Evolutionary conservation across 2,797 vertebrate species (phyloP).

Genomic region (Diglossa cyanea): DNA sequence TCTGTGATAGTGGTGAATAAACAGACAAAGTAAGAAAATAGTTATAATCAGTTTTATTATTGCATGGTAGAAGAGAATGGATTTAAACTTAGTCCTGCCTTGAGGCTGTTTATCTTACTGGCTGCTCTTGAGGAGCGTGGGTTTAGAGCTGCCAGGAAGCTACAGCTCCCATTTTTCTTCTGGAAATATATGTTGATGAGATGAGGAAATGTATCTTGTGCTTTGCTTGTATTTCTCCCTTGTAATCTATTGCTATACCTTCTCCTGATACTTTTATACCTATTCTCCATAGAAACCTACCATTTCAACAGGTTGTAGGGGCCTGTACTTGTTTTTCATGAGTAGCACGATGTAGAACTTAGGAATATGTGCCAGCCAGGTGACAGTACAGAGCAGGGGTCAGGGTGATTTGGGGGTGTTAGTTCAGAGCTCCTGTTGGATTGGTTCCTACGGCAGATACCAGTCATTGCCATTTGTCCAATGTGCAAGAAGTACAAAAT

Average conservation of each 20-base stretch:
- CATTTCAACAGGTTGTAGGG: background rate
- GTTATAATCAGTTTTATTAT: background rate
- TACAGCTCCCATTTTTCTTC: background rate
- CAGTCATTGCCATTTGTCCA: background rate
- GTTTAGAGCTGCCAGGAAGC: background rate
- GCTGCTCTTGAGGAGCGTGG: background rate
- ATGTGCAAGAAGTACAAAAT: background rate
- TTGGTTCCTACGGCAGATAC: background rate
- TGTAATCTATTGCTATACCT: background rate
- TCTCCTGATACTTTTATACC: background rate
- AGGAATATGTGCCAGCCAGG: background rate
- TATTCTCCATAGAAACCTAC: background rate
- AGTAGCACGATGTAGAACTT: background rate
- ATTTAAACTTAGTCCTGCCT: background rate
- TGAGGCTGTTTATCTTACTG: background rate
- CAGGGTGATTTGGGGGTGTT: background rate
- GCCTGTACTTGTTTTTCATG: background rate
- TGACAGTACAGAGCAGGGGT: background rate
- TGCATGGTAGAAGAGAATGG: background rate
- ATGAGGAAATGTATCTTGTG: background rate
- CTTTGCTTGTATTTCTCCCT: background rate
- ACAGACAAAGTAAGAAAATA: slow-evolving; percentile 88
- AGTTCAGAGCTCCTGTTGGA: background rate
- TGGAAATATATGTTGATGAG: background rate
- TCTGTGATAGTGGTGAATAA: slow-evolving; percentile 98